Base-by-base conservation (phyloP, 2,888 invertebrate species). In the Polydrusus cervinus region DNA sequence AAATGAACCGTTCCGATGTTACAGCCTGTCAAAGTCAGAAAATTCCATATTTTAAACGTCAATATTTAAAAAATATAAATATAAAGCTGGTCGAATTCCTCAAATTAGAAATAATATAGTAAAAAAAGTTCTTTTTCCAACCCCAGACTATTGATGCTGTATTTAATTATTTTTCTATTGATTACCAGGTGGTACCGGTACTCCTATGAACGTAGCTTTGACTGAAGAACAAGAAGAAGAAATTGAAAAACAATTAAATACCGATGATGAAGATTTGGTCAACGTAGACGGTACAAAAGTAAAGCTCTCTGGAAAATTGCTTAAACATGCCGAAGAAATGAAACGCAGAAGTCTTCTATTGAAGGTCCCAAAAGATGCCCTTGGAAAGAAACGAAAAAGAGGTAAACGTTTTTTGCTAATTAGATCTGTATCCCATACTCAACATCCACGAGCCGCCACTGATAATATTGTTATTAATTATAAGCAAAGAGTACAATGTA, bases 231-330 rank as follows among this genome's bases (percentile, higher is more conserved):
- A 95, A 82, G 94, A 94, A 82, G 94, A 94, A 81, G 94, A 95
- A 80, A 93, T 94, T 74, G 93, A 93, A 81, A 92, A 92, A 80
- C 92, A 93, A 81, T 88, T 93, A 16, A 92, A 93, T 72, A 93
- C 93, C 9, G 95, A 96, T 66, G 94, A 94, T 82, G 95, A 95
- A 82, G 95, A 96, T 85, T 89, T 96, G 71, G 95, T 97, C 0
- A 97, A 97, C 86, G 95, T 98, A 0, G 98, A 98, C 79, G 98
- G 97, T 13, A 97, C 97, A 0, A 98, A 98, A 88, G 93, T 77
- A 3, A 76, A 78, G 40, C 47, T 74, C 45, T 75, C 72, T 20
- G 45, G 71, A 18, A 76, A 76, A 45, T 68, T 78, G 13, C 71
- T 78, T 3, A 79, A 78, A 66, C 95, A 96, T 79, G 95, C 95